phyloP scores from a whole-genome alignment of 2,113 vertebrate species.

The Tragulus kanchil region DNA sequence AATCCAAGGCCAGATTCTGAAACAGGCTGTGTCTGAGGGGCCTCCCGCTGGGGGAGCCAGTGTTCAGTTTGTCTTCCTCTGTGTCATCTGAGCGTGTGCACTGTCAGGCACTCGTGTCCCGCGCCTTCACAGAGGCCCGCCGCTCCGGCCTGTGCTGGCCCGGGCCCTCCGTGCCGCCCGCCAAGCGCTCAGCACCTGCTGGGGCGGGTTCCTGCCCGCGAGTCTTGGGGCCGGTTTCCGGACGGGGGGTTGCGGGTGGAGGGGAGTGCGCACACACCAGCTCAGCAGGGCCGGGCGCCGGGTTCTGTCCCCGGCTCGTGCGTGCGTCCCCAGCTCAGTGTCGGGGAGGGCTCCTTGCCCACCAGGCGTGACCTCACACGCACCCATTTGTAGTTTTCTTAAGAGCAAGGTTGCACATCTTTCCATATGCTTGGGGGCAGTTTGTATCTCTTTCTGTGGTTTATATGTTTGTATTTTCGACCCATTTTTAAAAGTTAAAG shows the following conservation, averaged over 20 bases:
- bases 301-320: fast-evolving
- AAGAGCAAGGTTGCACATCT: fast-evolving
- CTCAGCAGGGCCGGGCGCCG: fast-evolving
- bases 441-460: neutral
- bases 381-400: neutral
- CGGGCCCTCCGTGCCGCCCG: fast-evolving
- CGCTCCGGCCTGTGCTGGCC: neutral
- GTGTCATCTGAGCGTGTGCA: neutral
- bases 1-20: neutral
- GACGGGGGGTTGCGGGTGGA: fast-evolving
- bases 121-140: neutral
- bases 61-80: slow-evolving; percentile 53
- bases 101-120: fast-evolving
- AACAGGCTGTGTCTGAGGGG: fast-evolving
- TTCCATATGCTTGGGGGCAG: fast-evolving
- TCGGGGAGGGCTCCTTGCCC: fast-evolving
- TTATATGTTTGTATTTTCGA: neutral
- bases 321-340: fast-evolving
- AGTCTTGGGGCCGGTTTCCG: neutral
- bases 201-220: too few species aligned
- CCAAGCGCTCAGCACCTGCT: fast-evolving
- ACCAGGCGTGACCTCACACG: fast-evolving
- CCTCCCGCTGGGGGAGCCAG: neutral
- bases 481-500: neutral
- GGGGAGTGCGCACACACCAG: fast-evolving